Percentiles rank a stretch among this genome's conserved stretches.
Evolutionary conservation across 2,888 invertebrate species (phyloP).

Genomic region (Sycophila texana): DNA sequence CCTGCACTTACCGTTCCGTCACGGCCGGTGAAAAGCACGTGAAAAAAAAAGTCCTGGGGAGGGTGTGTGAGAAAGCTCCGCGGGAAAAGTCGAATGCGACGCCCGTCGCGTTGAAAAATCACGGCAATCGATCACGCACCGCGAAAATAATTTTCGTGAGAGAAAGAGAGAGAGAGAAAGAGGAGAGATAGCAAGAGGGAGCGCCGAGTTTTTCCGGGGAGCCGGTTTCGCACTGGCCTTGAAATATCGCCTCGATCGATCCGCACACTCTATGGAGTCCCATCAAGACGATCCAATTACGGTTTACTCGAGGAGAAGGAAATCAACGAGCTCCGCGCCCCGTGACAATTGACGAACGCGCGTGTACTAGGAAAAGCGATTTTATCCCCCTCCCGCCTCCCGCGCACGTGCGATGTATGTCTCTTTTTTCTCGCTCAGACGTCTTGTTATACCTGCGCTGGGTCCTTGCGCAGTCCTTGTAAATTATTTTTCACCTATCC

Average conservation of each 20-base stretch:
- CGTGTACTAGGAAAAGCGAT: conserved; percentile 26
- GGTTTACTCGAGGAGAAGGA: conserved; percentile 44
- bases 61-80: conserved; percentile 6
- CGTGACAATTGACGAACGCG: conserved; percentile 48
- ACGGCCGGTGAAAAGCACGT: conserved; percentile 8
- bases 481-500: too few relatives aligned
- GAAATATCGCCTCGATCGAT: conserved; percentile 52
- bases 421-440: too few relatives aligned
- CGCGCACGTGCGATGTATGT: not conserved
- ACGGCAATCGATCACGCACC: conserved; percentile 41
- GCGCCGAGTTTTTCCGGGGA: conserved; percentile 41
- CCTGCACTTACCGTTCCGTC: conserved; percentile 25
- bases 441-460: too few relatives aligned
- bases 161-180: not conserved
- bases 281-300: conserved; percentile 53
- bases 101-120: conserved; percentile 39
- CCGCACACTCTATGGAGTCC: conserved; percentile 21
- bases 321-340: conserved; percentile 43
- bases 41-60: conserved; percentile 25
- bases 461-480: too few relatives aligned
- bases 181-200: not conserved
- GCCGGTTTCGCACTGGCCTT: conserved; percentile 46
- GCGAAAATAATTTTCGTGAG: conserved; percentile 38
- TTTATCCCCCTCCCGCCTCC: not conserved
- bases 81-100: not conserved